Evolutionary conservation across 2,888 invertebrate genomes (phyloP).

Genomic region (Ligdia adustata): DNA sequence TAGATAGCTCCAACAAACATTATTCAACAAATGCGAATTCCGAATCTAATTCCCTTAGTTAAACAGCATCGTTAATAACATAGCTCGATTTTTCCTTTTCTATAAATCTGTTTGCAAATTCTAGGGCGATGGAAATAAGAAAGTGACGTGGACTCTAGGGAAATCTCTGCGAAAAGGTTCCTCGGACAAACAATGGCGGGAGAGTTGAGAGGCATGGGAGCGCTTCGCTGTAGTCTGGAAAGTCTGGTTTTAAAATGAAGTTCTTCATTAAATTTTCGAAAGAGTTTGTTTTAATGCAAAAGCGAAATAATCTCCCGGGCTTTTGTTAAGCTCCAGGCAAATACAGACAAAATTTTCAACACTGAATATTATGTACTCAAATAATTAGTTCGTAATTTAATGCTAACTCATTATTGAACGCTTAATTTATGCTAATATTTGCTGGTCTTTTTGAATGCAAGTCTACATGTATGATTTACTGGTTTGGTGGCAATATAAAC

Average conservation of each 20-base stretch:
- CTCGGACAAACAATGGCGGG: constrained; percentile 64
- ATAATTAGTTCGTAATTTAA: constrained; percentile 14
- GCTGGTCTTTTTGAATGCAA: constrained; percentile 11
- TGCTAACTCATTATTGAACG: constrained; percentile 19
- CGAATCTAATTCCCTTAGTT: constrained; percentile 15
- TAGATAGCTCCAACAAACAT: constrained; percentile 4
- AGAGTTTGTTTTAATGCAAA: too few relatives aligned
- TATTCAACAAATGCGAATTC: not conserved
- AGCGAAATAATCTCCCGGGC: too few relatives aligned
- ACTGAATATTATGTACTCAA: constrained; percentile 1
- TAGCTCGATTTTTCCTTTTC: constrained; percentile 42
- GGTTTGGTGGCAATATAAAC: too few relatives aligned
- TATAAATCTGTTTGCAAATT: constrained; percentile 68
- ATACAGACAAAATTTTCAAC: constrained; percentile 7
- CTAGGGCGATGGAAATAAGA: constrained; percentile 59
- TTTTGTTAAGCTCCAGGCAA: too few relatives aligned
- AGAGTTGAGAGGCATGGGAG: constrained; percentile 13
- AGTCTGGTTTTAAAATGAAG: constrained; percentile 9
- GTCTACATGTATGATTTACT: too few relatives aligned
- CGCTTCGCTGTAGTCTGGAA: not conserved
- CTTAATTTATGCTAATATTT: constrained; percentile 23
- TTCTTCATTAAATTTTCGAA: not conserved
- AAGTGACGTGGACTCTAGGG: constrained; percentile 66
- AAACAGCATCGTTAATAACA: constrained; percentile 23
- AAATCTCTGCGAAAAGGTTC: constrained; percentile 77